Evolutionary conservation across 2,797 vertebrate species (phyloP).

Genomic region (Mycteria americana): DNA sequence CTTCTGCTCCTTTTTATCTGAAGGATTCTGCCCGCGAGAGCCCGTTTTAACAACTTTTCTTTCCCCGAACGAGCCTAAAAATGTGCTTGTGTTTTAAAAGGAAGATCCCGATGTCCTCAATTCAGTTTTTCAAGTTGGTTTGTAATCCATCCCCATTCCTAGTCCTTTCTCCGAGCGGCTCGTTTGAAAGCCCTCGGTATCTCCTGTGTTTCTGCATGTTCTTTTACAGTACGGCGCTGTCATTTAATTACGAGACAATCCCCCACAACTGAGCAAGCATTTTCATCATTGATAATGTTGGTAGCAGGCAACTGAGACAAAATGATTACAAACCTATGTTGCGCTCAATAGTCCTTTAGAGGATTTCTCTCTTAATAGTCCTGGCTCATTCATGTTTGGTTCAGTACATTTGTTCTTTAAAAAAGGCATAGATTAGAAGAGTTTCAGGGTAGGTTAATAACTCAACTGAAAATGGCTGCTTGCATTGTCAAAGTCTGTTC

Average conservation of each 20-base stretch:
- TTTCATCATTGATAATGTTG: slow-evolving; percentile 68
- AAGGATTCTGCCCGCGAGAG: accelerated
- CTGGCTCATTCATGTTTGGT: slow-evolving; percentile 77
- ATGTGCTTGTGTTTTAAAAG: neutral
- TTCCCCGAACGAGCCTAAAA: neutral
- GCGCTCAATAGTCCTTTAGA: slow-evolving; percentile 74
- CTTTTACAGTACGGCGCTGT: slow-evolving; percentile 56
- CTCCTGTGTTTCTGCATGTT: slow-evolving; percentile 60
- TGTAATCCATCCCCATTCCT: slow-evolving; percentile 40
- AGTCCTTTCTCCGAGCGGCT: slow-evolving; percentile 12
- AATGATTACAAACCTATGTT: slow-evolving; percentile 76
- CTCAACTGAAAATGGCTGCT: slow-evolving; percentile 80
- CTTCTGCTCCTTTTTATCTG: neutral
- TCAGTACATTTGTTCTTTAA: slow-evolving; percentile 79
- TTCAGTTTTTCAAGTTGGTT: slow-evolving; percentile 48
- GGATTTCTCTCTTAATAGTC: slow-evolving; percentile 75
- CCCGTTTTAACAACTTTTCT: neutral
- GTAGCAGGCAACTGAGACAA: slow-evolving; percentile 73
- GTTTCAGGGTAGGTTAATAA: slow-evolving; percentile 81
- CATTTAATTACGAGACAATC: slow-evolving; percentile 72
- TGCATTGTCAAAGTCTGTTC: slow-evolving; percentile 72
- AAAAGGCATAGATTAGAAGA: slow-evolving; percentile 77
- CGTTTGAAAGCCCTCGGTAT: slow-evolving; percentile 61
- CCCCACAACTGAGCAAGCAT: slow-evolving; percentile 65
- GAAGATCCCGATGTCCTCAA: slow-evolving; percentile 6